A percentile compares a stretch with the other conserved stretches of the same genome.
These are phyloP conservation scores for Clarias macrocephalus DNA, from an alignment of 2,113 vertebrate genomes.

Conservation along the genomic window DNA sequence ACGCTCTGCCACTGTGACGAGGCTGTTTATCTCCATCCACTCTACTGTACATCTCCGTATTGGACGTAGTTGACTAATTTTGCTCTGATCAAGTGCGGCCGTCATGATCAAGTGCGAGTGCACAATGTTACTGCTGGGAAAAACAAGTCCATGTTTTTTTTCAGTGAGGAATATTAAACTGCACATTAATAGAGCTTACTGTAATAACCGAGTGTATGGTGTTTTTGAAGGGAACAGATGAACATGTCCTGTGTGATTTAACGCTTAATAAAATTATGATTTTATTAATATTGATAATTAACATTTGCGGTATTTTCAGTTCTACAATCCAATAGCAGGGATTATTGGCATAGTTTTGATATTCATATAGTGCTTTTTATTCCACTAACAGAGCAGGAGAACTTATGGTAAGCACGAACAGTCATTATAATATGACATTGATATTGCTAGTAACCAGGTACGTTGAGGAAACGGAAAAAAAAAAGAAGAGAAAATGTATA, in stretches of 20 bases:
- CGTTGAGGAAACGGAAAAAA: background rate
- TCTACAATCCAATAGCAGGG: background rate
- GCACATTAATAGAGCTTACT: constrained; percentile 1
- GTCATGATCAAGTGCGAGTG: constrained; percentile 51
- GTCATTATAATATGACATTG: background rate
- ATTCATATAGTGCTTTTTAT: background rate
- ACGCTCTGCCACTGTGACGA: constrained; percentile 11
- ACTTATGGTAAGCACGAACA: background rate
- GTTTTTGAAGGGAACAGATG: background rate
- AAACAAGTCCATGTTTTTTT: constrained; percentile 45
- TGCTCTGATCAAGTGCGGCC: constrained; percentile 62
- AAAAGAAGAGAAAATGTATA: background rate
- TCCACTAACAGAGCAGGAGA: background rate
- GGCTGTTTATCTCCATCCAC: background rate
- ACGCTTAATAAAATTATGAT: background rate
- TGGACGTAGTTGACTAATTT: constrained; percentile 52
- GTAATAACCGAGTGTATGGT: constrained; percentile 2
- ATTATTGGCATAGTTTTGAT: background rate
- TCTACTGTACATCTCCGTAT: background rate
- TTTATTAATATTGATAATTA: background rate
- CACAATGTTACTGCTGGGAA: background rate
- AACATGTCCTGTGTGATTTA: background rate
- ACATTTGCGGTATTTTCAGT: background rate
- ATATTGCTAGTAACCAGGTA: background rate
- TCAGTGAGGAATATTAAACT: constrained; percentile 53